Percentiles rank a stretch among this genome's conserved stretches.
These are phyloP conservation scores for Heliconius charithonia DNA, from an alignment of 2,888 invertebrate genomes.

Conservation along the genomic window DNA sequence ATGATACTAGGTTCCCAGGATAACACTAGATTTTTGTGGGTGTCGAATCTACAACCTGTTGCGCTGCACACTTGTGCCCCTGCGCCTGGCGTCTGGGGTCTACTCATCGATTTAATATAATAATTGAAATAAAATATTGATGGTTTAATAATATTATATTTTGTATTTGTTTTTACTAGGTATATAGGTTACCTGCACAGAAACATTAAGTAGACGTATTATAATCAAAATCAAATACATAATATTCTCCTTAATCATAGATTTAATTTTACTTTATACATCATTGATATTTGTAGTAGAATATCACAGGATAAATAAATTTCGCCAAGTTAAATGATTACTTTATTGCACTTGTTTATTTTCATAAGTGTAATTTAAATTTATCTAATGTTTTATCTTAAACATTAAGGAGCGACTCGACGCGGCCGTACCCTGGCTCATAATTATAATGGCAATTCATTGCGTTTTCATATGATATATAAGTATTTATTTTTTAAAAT, in stretches of 20 bases:
- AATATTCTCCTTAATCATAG: neutral
- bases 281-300: too few relatives aligned
- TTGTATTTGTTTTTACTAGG: neutral
- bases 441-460: constrained; percentile 81
- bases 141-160: too few relatives aligned
- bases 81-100: too few relatives aligned
- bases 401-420: constrained; percentile 64
- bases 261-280: neutral
- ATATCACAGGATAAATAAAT: neutral
- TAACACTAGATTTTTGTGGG: too few relatives aligned
- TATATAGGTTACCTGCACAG: neutral
- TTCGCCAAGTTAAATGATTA: constrained; percentile 8
- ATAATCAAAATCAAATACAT: neutral
- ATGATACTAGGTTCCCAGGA: too few relatives aligned
- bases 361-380: constrained; percentile 76
- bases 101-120: too few relatives aligned
- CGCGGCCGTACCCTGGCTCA: constrained; percentile 61
- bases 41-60: too few relatives aligned
- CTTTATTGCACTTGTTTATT: constrained; percentile 46
- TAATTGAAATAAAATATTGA: too few relatives aligned
- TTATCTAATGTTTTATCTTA: constrained; percentile 75
- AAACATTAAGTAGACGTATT: neutral
- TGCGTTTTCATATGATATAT: constrained; percentile 59
- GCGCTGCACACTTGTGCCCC: too few relatives aligned
- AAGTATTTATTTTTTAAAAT: constrained; percentile 48